Conservation (phyloP, 1,140 invertebrate species). For the Drosophila paulistorum region DNA sequence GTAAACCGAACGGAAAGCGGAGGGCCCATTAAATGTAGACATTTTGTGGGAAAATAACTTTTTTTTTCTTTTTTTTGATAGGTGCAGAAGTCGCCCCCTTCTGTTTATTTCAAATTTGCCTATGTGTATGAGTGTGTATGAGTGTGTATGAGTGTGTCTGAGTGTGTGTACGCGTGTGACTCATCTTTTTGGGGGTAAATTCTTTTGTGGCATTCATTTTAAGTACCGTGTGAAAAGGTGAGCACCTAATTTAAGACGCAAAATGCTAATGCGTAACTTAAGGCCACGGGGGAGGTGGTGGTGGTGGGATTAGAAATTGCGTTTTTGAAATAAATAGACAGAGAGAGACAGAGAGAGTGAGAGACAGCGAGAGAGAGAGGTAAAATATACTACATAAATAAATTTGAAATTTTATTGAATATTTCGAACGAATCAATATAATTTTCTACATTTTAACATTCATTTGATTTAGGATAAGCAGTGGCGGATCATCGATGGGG, state of each 20-base stretch:
- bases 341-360: constrained; percentile 29
- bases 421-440: too few species aligned
- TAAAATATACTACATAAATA: too few species aligned
- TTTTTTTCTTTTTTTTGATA: background rate
- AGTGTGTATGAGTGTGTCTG: too few species aligned
- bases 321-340: constrained; percentile 4
- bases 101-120: too few species aligned
- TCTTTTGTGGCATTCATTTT: background rate
- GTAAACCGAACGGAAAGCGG: background rate
- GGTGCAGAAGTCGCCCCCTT: too few species aligned
- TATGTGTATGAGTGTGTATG: too few species aligned
- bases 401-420: too few species aligned
- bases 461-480: too few species aligned
- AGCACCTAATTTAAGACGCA: background rate
- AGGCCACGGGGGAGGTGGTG: background rate
- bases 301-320: background rate
- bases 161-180: background rate
- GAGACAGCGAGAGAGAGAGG: too few species aligned
- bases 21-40: constrained; percentile 7
- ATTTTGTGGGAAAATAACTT: background rate
- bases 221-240: background rate
- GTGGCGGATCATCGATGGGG: too few species aligned
- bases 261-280: constrained; percentile 1
- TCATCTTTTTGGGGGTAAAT: constrained; percentile 5
- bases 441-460: too few species aligned